Evolutionary conservation across 1,140 invertebrate species (phyloP), one percentile per base, ranked within the genome.

Genomic region (Vollenhovia emeryi): DNA sequence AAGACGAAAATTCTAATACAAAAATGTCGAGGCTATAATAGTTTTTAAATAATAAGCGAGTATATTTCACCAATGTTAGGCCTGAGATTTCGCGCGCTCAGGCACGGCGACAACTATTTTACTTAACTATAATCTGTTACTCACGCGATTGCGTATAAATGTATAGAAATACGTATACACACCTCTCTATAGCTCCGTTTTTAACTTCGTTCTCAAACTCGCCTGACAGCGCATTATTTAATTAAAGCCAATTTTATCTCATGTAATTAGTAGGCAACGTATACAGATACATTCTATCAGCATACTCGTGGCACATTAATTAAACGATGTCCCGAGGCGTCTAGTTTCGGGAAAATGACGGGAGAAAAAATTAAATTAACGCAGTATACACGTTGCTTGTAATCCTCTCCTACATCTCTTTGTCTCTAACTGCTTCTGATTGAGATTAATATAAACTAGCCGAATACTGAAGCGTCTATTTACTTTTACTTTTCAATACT

Each of bases 231-330:
- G 27, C 48, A 33, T 57, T 57, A 74, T 57, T 57, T 74, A 74
- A 74, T 57, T 57, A 57, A 74, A 74, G 21, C 8, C 33, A 57
- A 57, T 74, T 74, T 74, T 57, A 57, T 74, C 18, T 64, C n/a
- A 52, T 21, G 33, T 73, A 73, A 73, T 73, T n/a, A 52, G 27
- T 30, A 73, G 69, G 6, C 11, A 52, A 0, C 7, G 21, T 52
- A 33, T 50, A 73, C n/a, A 52, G 27, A 52, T 33, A 73, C 4
- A 15, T 33, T 57, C 15, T 24, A 71, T 48, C 45, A 48, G 11
- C 13, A 57, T 74, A 74, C 7, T 36, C 50, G 50, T 24, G 50
- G 30, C 21, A 74, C 15, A 18, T 74, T 74, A 74, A 57, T 74
- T 74, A 55, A 74, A 74, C 11, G 21, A 74, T 57, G 21, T 55